Conservation (phyloP, 2,113 vertebrate genomes). For the Etheostoma spectabile region DNA sequence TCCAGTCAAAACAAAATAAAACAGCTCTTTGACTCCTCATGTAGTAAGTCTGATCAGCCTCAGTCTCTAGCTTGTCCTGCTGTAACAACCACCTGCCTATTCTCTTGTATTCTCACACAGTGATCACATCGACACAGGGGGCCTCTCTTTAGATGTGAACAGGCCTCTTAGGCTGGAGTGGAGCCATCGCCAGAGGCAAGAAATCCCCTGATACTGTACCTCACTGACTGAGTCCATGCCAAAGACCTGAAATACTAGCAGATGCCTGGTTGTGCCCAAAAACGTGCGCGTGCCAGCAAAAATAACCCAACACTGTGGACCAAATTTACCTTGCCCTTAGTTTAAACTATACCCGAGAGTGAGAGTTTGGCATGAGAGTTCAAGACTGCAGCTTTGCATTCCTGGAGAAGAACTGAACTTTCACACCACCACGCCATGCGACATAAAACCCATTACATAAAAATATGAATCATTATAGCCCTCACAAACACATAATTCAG, state of each 20-base stretch:
- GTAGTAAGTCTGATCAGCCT: constrained; percentile 66
- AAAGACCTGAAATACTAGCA: constrained; percentile 74
- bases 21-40: constrained; percentile 76
- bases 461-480: constrained; percentile 50
- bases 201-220: constrained; percentile 77
- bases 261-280: constrained; percentile 67
- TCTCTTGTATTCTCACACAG: constrained; percentile 70
- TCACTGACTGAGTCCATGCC: constrained; percentile 72
- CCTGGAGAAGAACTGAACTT: constrained; percentile 39
- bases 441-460: constrained; percentile 47
- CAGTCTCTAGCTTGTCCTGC: constrained; percentile 66
- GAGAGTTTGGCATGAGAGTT: constrained; percentile 41
- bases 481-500: constrained; percentile 47
- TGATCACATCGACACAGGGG: constrained; percentile 72
- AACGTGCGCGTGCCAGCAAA: constrained; percentile 56
- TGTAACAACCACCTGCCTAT: constrained; percentile 74
- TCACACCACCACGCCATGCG: constrained; percentile 33
- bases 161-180: constrained; percentile 62
- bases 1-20: constrained; percentile 86
- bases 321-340: constrained; percentile 56
- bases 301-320: constrained; percentile 57
- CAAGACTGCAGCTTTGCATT: constrained; percentile 13
- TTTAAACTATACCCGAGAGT: constrained; percentile 58
- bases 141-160: constrained; percentile 71
- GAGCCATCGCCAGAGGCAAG: constrained; percentile 66